Base-by-base conservation (phyloP, 1,140 invertebrate genomes). In the Philaenus spumarius region DNA sequence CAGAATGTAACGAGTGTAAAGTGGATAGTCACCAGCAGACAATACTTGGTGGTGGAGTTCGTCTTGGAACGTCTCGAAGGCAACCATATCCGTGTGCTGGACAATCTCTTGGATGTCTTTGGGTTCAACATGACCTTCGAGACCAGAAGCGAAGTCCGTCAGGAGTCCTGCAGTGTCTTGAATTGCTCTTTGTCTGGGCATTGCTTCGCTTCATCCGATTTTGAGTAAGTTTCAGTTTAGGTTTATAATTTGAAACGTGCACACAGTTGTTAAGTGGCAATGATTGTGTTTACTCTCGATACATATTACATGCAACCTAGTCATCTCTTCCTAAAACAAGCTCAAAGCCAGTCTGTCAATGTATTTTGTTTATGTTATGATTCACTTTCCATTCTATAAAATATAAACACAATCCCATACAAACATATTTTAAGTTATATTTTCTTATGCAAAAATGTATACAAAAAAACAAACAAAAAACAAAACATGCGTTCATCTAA, bases 91-190 rank as follows among this genome's bases (percentile, higher is more conserved):
- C 75, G 93, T 1, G 89, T 90, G 0, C 72, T 91, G 39, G 82
- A 90, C 63, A 81, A 85, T 50, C 75, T 95, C 9, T 75, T 93
- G 19, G 84, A 92, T 61, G 89, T 93, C 2, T 93, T 87, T 68
- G 93, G 92, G 6, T 94, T 96, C 75, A 96, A 96, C 71, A 85
- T 95, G 61, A 95, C 91, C 3, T 95, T 93, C 69, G 89, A 92
- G 68, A 84, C 94, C 7, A 14, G 24, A 14, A 40, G 43, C 0
- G 60, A 59, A n/a, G 42, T 40, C 5, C 46, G 42, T 2, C 12
- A 24, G 20, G 26, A 48, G 19, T 22, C 58, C 5, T 95, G 91
- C 69, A 89, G 83, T 39, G 82, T 88, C 15, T 78, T 82, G 46
- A 80, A 83, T 48, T 95, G 92, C 69, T 87, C 89, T 0, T 89